These are phyloP conservation scores for Dendroctonus ponderosae DNA, from an alignment of 1,140 invertebrate genomes.

Conservation along the genomic window DNA sequence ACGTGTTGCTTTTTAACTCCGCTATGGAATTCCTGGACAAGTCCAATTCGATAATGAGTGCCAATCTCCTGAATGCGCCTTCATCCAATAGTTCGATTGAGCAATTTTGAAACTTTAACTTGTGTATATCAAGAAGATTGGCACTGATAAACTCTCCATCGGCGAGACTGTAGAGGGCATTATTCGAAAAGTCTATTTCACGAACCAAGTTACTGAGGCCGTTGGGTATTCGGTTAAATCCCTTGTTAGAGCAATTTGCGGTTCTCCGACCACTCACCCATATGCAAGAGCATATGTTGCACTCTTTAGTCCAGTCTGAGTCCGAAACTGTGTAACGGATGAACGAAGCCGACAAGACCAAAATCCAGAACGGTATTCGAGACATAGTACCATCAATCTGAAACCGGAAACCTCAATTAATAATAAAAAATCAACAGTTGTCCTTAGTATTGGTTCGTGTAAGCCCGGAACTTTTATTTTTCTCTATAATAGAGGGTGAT, in stretches of 20 bases:
- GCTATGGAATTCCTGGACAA: constrained; percentile 74
- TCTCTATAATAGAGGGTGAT: no score
- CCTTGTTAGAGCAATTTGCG: constrained; percentile 68
- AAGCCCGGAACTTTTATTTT: no score
- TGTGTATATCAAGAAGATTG: constrained; percentile 75
- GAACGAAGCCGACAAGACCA: constrained; percentile 25
- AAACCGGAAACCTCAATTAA: no score
- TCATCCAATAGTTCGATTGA: constrained; percentile 67
- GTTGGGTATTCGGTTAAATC: constrained; percentile 62
- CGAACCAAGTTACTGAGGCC: constrained; percentile 58
- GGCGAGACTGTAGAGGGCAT: constrained; percentile 64
- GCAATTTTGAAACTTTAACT: constrained; percentile 71
- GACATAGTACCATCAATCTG: constrained; percentile 23
- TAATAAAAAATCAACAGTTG: no score
- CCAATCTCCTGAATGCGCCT: constrained; percentile 71
- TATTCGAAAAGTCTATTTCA: constrained; percentile 74
- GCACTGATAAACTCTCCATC: constrained; percentile 68
- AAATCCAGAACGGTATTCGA: constrained; percentile 28
- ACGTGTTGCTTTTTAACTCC: constrained; percentile 67
- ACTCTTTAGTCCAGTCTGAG: constrained; percentile 59
- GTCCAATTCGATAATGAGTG: constrained; percentile 81
- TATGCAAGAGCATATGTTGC: constrained; percentile 67
- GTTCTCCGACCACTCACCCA: constrained; percentile 79
- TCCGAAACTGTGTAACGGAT: constrained; percentile 40
- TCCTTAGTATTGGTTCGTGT: no score